These are phyloP conservation scores for Euspilapteryx auroguttella DNA, from an alignment of 2,888 invertebrate genomes.

Conservation along the genomic window DNA sequence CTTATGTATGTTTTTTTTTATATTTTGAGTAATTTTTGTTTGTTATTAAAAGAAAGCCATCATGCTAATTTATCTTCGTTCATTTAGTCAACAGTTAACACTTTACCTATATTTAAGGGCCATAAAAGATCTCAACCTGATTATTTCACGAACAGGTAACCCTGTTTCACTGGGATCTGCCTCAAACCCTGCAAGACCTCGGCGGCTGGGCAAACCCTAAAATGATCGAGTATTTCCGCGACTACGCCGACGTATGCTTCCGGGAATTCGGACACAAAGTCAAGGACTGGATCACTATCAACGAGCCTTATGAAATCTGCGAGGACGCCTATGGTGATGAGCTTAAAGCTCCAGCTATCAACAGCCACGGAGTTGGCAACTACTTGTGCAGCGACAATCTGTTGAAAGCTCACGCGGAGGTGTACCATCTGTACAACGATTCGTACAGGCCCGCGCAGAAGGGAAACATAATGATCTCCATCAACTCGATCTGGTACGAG, in stretches of 20 bases:
- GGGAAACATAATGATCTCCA: slow-evolving; percentile 56
- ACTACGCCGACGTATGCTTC: slow-evolving; percentile 58
- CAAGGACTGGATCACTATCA: slow-evolving; percentile 71
- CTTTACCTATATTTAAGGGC: too few relatives aligned
- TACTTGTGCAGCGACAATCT: slow-evolving; percentile 68
- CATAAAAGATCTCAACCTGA: too few relatives aligned
- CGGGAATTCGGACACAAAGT: slow-evolving; percentile 58
- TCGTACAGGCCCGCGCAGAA: slow-evolving; percentile 58
- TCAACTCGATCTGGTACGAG: slow-evolving; percentile 57
- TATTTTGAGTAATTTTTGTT: too few relatives aligned
- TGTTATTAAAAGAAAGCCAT: not conserved
- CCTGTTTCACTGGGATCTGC: slow-evolving; percentile 70
- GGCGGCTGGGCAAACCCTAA: slow-evolving; percentile 59
- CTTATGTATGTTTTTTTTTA: slow-evolving; percentile 38
- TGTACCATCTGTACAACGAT: slow-evolving; percentile 65
- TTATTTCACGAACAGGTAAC: too few relatives aligned
- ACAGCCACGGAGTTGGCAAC: slow-evolving; percentile 59
- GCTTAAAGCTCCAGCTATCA: slow-evolving; percentile 52
- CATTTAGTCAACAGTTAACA: not conserved
- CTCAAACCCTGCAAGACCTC: slow-evolving; percentile 58
- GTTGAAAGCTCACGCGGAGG: slow-evolving; percentile 68
- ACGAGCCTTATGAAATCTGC: slow-evolving; percentile 65
- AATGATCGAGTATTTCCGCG: slow-evolving; percentile 55
- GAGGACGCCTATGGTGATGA: slow-evolving; percentile 55
- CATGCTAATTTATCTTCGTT: too few relatives aligned